phyloP scores from a whole-genome alignment of 2,113 vertebrate species.

The Nothobranchius kuhntae region DNA sequence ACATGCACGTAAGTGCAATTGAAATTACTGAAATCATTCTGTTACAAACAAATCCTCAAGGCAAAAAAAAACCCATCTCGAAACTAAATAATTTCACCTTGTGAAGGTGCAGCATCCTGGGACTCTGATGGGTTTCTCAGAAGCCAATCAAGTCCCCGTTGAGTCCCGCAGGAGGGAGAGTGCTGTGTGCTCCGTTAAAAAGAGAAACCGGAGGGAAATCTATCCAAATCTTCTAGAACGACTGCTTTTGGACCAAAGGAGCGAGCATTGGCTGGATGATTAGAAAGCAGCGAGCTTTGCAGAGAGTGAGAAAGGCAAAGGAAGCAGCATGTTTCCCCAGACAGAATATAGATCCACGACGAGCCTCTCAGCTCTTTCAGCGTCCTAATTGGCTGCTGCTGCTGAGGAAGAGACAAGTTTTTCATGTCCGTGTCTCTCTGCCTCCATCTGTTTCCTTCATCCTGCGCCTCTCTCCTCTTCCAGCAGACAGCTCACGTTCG shows the following conservation, averaged over 20 bases:
- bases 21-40: too few species aligned
- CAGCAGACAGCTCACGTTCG: conserved; percentile 20
- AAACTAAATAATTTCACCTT: too few species aligned
- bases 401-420: conserved; percentile 49
- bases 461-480: conserved; percentile 18
- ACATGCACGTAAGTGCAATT: too few species aligned
- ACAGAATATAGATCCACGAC: conserved; percentile 40
- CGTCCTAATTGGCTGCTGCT: conserved; percentile 68
- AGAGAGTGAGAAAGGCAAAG: conserved; percentile 18
- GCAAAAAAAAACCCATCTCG: too few species aligned
- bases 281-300: conserved; percentile 27
- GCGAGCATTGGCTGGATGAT: conserved; percentile 29
- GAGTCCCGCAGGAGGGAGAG: not conserved
- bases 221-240: conserved; percentile 31
- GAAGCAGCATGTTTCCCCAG: conserved; percentile 22
- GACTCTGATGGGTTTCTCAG: too few species aligned
- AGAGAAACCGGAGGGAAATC: conserved; percentile 19
- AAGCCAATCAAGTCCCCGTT: too few species aligned
- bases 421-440: conserved; percentile 49
- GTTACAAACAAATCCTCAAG: too few species aligned
- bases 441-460: conserved; percentile 30
- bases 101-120: too few species aligned
- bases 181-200: conserved; percentile 10
- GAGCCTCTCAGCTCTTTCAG: conserved; percentile 49
- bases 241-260: conserved; percentile 23